Evolutionary conservation across 1,140 invertebrate genomes (phyloP).

Genomic region (Lepidotrigona ventralis): DNA sequence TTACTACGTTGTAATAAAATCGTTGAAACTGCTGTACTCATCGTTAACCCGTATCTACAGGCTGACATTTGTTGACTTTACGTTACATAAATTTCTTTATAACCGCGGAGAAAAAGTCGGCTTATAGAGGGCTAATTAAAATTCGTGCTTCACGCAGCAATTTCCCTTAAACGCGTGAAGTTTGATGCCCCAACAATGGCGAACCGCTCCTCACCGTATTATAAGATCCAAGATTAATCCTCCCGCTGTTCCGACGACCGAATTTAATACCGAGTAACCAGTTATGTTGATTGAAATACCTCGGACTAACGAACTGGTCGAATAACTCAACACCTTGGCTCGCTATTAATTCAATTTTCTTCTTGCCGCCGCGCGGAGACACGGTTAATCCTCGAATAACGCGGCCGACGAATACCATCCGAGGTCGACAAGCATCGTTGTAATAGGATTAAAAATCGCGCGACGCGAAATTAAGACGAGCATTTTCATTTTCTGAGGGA

Average conservation of each 20-base stretch:
- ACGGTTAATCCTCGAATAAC: not conserved
- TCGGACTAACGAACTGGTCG: slow-evolving; percentile 8
- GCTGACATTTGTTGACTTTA: too few relatives aligned
- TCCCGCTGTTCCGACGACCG: not conserved
- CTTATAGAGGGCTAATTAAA: not conserved
- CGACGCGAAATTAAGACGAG: not conserved
- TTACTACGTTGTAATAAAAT: too few relatives aligned
- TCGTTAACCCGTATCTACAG: too few relatives aligned
- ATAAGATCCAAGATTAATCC: slow-evolving; percentile 17
- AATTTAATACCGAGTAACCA: slow-evolving; percentile 25
- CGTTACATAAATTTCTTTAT: too few relatives aligned
- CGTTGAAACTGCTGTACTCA: too few relatives aligned
- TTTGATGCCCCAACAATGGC: not conserved
- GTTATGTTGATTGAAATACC: slow-evolving; percentile 26
- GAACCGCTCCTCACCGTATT: not conserved
- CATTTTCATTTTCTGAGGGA: not conserved
- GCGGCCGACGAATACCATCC: too few relatives aligned
- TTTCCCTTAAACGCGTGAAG: not conserved
- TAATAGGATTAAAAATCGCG: not conserved
- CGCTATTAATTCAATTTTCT: not conserved
- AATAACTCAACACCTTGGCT: not conserved
- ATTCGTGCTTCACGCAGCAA: not conserved
- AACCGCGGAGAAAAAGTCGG: too few relatives aligned
- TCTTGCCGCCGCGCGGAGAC: not conserved
- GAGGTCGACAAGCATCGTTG: not conserved